Evolutionary conservation across 2,888 invertebrate genomes (phyloP).

Genomic region (Macrosiphum euphorbiae): DNA sequence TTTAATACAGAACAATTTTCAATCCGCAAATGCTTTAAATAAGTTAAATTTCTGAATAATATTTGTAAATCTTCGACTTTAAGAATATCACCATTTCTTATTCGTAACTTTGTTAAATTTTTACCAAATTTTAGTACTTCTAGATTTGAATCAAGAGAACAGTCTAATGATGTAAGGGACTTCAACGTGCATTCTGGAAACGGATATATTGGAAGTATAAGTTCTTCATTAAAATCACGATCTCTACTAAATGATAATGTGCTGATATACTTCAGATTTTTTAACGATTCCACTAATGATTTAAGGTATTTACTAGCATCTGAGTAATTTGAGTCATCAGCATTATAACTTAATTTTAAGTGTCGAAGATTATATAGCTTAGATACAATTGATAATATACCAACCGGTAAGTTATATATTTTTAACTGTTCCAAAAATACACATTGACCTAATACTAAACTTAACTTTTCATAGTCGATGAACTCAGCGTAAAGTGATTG

Average conservation of each 20-base stretch:
- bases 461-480: not conserved
- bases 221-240: accelerated
- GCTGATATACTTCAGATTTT: not conserved
- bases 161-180: not conserved
- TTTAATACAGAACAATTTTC: not conserved
- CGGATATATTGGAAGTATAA: not conserved
- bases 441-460: not conserved
- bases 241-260: not conserved
- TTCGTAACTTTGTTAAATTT: conserved; percentile 13
- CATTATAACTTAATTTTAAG: not conserved
- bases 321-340: accelerated
- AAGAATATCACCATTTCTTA: not conserved
- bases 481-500: not conserved
- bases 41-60: not conserved
- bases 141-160: not conserved
- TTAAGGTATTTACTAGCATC: not conserved
- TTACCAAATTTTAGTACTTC: not conserved
- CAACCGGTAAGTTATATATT: not conserved
- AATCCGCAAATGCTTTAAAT: not conserved
- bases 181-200: not conserved
- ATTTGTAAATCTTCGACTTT: not conserved
- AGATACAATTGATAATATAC: not conserved
- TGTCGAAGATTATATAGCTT: not conserved
- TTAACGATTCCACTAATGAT: not conserved
- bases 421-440: not conserved